Evolutionary conservation across 1,140 invertebrate genomes (phyloP).

Genomic region (Ostrea denselamellosa): DNA sequence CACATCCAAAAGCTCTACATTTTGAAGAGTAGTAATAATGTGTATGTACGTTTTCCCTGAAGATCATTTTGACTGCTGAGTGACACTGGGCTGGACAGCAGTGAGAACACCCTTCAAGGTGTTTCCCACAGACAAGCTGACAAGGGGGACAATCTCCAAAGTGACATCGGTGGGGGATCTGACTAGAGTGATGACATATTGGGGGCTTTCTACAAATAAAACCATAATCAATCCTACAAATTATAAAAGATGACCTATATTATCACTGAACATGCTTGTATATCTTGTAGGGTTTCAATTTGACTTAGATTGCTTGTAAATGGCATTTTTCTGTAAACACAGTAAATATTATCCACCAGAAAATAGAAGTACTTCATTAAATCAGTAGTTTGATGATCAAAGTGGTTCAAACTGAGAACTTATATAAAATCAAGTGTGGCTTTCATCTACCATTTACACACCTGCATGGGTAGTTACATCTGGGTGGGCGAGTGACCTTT

Average conservation of each 20-base stretch:
- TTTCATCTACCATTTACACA: slow-evolving; percentile 59
- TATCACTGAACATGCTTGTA: no score
- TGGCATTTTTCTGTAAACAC: no score
- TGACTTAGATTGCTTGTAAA: no score
- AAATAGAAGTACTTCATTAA: no score
- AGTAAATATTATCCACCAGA: no score
- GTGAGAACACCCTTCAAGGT: slow-evolving; percentile 85
- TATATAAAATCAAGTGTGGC: no score
- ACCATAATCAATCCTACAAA: background rate
- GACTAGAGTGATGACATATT: slow-evolving; percentile 88
- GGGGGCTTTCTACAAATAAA: slow-evolving; percentile 82
- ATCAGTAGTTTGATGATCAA: no score
- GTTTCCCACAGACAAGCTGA: slow-evolving; percentile 85
- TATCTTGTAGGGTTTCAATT: no score
- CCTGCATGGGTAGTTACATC: slow-evolving; percentile 87
- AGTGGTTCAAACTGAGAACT: no score
- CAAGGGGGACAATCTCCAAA: slow-evolving; percentile 93
- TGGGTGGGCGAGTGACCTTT: slow-evolving; percentile 87
- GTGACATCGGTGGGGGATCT: slow-evolving; percentile 90
- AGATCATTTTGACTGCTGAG: slow-evolving; percentile 85
- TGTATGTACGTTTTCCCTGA: slow-evolving; percentile 79
- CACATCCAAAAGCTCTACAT: no score
- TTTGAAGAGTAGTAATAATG: background rate
- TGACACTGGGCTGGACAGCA: slow-evolving; percentile 89
- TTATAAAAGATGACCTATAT: no score